Evolutionary conservation across 2,797 vertebrate species (phyloP).

Genomic region (Pelodytes ibericus): DNA sequence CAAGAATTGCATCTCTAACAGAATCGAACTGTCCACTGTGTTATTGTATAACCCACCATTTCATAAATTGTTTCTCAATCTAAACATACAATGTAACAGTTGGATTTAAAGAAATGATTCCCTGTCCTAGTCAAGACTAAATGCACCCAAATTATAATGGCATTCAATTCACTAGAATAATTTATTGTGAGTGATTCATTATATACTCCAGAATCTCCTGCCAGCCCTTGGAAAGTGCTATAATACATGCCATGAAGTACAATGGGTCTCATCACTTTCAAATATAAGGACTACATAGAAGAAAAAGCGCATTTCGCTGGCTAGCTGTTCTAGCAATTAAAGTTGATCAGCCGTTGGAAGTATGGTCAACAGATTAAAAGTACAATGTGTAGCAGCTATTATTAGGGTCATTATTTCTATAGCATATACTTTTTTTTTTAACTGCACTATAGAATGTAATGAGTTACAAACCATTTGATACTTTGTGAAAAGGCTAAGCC

Average conservation of each 20-base stretch:
- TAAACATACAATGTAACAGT: slow-evolving; percentile 21
- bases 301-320: too few species aligned
- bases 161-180: slow-evolving; percentile 11
- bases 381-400: too few species aligned
- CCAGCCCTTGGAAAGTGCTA: not conserved
- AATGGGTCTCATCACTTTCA: slow-evolving; percentile 9
- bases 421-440: too few species aligned
- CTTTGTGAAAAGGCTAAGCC: too few species aligned
- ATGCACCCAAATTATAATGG: slow-evolving; percentile 29
- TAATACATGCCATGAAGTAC: slow-evolving; percentile 13
- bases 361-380: not conserved
- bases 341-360: not conserved
- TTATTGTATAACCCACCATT: slow-evolving; percentile 29
- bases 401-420: too few species aligned
- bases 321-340: not conserved
- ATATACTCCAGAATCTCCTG: slow-evolving; percentile 21
- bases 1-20: slow-evolving; percentile 15
- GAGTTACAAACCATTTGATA: too few species aligned
- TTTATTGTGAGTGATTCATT: not conserved
- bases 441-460: too few species aligned
- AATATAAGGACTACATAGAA: too few species aligned
- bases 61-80: slow-evolving; percentile 7
- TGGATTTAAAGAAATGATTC: slow-evolving; percentile 21
- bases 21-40: slow-evolving; percentile 27
- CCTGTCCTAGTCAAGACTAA: slow-evolving; percentile 10